phyloP scores from a whole-genome alignment of 2,888 invertebrate genomes.

The Stegophylla sp. region DNA sequence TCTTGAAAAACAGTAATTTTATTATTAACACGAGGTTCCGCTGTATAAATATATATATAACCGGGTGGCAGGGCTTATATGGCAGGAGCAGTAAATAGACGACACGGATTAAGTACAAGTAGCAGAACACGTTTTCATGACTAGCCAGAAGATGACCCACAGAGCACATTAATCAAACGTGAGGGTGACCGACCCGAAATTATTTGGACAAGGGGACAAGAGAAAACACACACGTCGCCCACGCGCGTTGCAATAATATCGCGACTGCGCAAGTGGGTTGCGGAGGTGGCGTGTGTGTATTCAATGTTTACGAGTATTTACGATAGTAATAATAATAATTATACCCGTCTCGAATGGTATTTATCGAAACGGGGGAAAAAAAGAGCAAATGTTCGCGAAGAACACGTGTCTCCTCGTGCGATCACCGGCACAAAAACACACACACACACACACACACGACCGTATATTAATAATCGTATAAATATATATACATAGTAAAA shows the following conservation, averaged over 20 bases:
- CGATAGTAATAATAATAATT: slow-evolving; percentile 22
- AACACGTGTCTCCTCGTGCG: slow-evolving; percentile 12
- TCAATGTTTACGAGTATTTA: slow-evolving; percentile 49
- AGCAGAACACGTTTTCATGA: not conserved
- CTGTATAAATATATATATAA: too few relatives aligned
- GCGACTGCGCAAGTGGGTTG: too few relatives aligned
- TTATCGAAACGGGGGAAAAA: not conserved
- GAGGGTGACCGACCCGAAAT: slow-evolving; percentile 9
- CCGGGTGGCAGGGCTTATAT: too few relatives aligned
- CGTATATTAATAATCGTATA: not conserved
- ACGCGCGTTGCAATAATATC: not conserved
- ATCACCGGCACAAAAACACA: not conserved
- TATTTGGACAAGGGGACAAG: slow-evolving; percentile 44
- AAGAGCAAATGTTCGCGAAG: slow-evolving; percentile 21
- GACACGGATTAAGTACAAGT: not conserved
- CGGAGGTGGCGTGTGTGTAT: not conserved
- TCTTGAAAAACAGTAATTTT: too few relatives aligned
- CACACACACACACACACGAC: slow-evolving; percentile 8
- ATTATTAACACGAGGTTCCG: too few relatives aligned
- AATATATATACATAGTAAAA: not conserved
- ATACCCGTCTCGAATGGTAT: too few relatives aligned
- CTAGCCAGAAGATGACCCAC: not conserved
- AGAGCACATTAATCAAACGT: slow-evolving; percentile 35
- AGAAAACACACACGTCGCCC: slow-evolving; percentile 28
- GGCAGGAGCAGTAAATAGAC: too few relatives aligned